These are phyloP conservation scores for Dicrurus megarhynchus DNA, from an alignment of 2,113 vertebrate species.

Conservation along the genomic window DNA sequence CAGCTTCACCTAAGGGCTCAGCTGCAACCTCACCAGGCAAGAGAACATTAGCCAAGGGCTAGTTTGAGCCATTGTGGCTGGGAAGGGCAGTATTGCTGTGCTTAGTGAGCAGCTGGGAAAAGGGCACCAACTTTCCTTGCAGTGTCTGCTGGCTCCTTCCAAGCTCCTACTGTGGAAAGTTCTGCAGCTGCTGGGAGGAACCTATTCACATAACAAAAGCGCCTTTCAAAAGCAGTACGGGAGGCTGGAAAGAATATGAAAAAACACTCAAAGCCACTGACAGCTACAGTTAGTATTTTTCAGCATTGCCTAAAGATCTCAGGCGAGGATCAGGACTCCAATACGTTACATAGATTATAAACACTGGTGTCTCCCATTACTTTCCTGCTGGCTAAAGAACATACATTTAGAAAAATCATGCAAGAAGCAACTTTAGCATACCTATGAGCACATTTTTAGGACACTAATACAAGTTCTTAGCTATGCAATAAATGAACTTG, in stretches of 20 bases:
- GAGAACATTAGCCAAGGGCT: not conserved
- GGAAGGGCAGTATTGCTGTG: not conserved
- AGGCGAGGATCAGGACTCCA: not conserved
- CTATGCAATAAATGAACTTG: not conserved
- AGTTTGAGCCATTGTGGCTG: accelerated
- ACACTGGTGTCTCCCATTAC: not conserved
- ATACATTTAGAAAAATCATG: not conserved
- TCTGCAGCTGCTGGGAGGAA: conserved; percentile 57
- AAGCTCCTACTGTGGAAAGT: conserved; percentile 6
- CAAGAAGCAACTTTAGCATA: not conserved
- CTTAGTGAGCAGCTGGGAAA: not conserved
- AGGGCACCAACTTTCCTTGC: not conserved
- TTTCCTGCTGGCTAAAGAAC: not conserved
- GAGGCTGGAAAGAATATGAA: conserved; percentile 2
- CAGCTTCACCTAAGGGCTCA: not conserved
- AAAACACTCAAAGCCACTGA: not conserved
- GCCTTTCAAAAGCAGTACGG: not conserved
- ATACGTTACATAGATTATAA: accelerated
- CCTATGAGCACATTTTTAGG: not conserved
- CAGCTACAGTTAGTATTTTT: not conserved
- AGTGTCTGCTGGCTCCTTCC: conserved; percentile 15
- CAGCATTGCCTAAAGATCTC: not conserved
- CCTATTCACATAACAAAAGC: conserved; percentile 56
- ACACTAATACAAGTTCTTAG: not conserved
- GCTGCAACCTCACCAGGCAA: not conserved